Percentiles rank a stretch among this genome's conserved stretches.
phyloP scores from a whole-genome alignment of 2,888 invertebrate genomes.

The Trypoxylon attenuatum region DNA sequence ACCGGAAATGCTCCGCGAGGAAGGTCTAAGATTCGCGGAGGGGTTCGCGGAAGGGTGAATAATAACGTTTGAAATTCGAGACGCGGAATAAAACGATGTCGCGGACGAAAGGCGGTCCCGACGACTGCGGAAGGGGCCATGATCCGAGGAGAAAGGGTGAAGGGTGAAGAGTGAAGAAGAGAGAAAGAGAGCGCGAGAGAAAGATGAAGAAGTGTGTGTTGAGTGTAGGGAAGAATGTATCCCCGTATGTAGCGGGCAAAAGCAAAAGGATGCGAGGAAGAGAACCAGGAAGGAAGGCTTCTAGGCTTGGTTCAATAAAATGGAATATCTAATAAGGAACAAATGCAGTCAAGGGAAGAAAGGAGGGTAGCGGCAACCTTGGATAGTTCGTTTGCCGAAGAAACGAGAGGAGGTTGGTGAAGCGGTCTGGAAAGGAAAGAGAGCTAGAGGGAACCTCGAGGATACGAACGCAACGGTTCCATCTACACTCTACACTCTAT shows the following conservation, averaged over 20 bases:
- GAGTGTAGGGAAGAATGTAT: constrained; percentile 21
- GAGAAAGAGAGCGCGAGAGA: constrained; percentile 8
- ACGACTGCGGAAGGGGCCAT: constrained; percentile 19
- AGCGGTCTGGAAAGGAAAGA: not conserved
- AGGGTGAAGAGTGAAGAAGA: not conserved
- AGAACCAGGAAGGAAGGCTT: constrained; percentile 52
- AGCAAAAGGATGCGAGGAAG: constrained; percentile 51
- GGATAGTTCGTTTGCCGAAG: constrained; percentile 45
- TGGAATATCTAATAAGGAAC: constrained; percentile 72
- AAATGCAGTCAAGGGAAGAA: constrained; percentile 65
- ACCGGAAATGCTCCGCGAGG: constrained; percentile 61
- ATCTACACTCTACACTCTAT: constrained; percentile 32
- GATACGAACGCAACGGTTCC: too few species aligned
- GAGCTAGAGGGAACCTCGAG: constrained; percentile 15
- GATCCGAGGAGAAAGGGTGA: constrained; percentile 4
- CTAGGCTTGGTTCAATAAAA: constrained; percentile 67
- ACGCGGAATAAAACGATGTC: constrained; percentile 71
- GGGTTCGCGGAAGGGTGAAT: constrained; percentile 70
- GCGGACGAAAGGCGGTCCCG: constrained; percentile 59
- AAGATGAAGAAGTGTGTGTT: constrained; percentile 8
- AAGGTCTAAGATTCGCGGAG: constrained; percentile 62
- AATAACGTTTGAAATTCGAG: constrained; percentile 73
- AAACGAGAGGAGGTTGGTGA: not conserved
- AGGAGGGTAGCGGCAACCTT: constrained; percentile 41
- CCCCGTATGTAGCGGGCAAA: constrained; percentile 41